Evolutionary conservation across 2,888 invertebrate genomes (phyloP).

Genomic region (Drosophila acutilabella): DNA sequence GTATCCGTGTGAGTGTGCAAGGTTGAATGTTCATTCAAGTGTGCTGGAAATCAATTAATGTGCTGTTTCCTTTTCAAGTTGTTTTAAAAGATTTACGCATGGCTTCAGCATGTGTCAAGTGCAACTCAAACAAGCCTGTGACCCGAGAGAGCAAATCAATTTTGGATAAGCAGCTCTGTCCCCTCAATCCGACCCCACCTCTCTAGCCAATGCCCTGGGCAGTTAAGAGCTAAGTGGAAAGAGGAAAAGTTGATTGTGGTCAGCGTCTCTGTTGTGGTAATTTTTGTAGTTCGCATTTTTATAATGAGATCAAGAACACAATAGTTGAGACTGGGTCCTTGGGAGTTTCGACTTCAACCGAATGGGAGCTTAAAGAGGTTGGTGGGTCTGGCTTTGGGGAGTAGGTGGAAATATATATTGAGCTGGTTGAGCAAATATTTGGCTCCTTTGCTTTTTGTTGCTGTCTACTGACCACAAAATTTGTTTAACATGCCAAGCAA

Average conservation of each 20-base stretch:
- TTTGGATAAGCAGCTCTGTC: constrained; percentile 34
- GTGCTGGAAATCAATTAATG: constrained; percentile 68
- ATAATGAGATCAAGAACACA: constrained; percentile 73
- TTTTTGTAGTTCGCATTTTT: constrained; percentile 55
- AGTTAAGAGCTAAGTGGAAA: neutral
- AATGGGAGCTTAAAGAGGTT: neutral
- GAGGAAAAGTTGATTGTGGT: neutral
- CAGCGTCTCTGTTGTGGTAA: constrained; percentile 50
- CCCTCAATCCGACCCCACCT: constrained; percentile 1
- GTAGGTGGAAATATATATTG: constrained; percentile 24
- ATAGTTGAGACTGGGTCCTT: constrained; percentile 27
- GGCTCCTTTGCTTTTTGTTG: constrained; percentile 62
- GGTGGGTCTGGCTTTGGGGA: neutral
- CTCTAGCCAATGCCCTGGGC: neutral
- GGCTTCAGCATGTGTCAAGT: constrained; percentile 76
- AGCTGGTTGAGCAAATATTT: constrained; percentile 73
- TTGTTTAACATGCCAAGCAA: constrained; percentile 66
- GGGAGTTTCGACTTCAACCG: neutral
- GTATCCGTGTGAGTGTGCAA: constrained; percentile 24
- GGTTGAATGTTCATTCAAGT: constrained; percentile 65
- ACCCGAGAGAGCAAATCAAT: constrained; percentile 64
- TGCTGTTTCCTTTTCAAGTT: constrained; percentile 69
- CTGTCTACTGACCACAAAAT: constrained; percentile 76
- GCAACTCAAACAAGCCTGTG: constrained; percentile 69
- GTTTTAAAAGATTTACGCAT: constrained; percentile 71